These are phyloP conservation scores for Xiphydria camelus DNA, from an alignment of 2,888 invertebrate genomes.

Conservation along the genomic window DNA sequence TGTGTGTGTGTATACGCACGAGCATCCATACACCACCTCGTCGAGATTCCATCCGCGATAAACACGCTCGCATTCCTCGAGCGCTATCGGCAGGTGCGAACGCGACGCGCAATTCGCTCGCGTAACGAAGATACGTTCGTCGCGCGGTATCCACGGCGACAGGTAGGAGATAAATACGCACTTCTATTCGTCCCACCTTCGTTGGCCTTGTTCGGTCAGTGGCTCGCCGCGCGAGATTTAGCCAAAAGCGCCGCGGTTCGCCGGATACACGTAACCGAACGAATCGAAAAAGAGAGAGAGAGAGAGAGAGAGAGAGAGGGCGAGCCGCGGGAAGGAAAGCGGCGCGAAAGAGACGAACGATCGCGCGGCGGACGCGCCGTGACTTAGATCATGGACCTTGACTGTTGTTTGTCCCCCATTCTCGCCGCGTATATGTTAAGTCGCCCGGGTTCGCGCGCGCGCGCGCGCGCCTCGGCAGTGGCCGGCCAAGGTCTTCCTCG, in stretches of 20 bases:
- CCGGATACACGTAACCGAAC: slow-evolving; percentile 14
- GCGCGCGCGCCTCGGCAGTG: slow-evolving; percentile 1
- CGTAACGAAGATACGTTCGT: too few species aligned
- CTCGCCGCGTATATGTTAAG: slow-evolving; percentile 9
- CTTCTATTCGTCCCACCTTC: too few species aligned
- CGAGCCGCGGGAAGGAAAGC: slow-evolving; percentile 1
- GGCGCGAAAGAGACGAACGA: neutral
- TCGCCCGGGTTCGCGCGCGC: slow-evolving; percentile 13
- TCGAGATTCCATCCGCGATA: too few species aligned
- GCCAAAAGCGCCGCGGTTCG: slow-evolving; percentile 4
- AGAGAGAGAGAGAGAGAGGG: slow-evolving; percentile 13
- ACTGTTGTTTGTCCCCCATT: slow-evolving; percentile 6
- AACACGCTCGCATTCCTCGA: too few species aligned
- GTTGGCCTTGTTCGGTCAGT: slow-evolving; percentile 50
- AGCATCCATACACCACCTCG: too few species aligned
- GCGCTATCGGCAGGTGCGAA: too few species aligned
- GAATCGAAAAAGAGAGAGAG: slow-evolving; percentile 14
- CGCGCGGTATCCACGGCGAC: too few species aligned
- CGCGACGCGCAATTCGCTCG: too few species aligned
- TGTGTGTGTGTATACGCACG: too few species aligned
- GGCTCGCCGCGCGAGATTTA: slow-evolving; percentile 23
- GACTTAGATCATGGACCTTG: slow-evolving; percentile 14
- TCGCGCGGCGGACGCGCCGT: neutral
- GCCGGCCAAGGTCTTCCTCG: slow-evolving; percentile 7
- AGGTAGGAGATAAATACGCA: too few species aligned